A percentile compares a stretch with the other conserved stretches of the same genome.
These are phyloP conservation scores for Perodicticus potto DNA, from an alignment of 2,797 vertebrate genomes.

Conservation along the genomic window DNA sequence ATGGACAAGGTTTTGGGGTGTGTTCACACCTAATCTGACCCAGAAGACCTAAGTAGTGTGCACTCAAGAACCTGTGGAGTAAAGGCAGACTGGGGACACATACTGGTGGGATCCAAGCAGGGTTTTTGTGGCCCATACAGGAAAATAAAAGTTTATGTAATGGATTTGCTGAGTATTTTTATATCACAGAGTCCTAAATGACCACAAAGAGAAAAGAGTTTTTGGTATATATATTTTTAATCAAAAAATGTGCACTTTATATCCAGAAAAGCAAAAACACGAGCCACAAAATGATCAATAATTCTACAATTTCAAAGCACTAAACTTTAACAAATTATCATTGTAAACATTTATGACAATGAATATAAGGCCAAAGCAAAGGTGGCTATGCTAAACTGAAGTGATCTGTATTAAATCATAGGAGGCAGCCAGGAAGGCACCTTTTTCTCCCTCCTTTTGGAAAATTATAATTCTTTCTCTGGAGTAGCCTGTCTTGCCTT, in stretches of 20 bases:
- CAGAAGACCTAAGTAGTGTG: not conserved
- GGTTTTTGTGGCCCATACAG: not conserved
- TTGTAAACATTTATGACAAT: not conserved
- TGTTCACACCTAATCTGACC: not conserved
- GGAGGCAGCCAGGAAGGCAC: not conserved
- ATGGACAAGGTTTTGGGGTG: not conserved
- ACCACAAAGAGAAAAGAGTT: conserved; percentile 33
- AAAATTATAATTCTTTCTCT: not conserved
- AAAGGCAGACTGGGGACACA: not conserved
- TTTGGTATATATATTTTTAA: conserved; percentile 5
- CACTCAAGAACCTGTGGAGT: not conserved
- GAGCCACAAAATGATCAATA: not conserved
- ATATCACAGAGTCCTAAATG: not conserved
- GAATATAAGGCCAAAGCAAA: not conserved
- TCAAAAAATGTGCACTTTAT: not conserved
- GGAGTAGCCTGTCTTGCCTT: rapidly evolving
- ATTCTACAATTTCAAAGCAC: not conserved
- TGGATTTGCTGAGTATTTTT: not conserved
- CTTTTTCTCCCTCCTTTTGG: not conserved
- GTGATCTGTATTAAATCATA: not conserved
- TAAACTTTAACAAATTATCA: not conserved
- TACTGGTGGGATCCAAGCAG: not conserved
- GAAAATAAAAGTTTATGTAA: not conserved
- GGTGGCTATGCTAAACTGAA: not conserved
- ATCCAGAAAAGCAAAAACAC: conserved; percentile 39